Percentiles rank a stretch among this genome's conserved stretches.
phyloP scores from a whole-genome alignment of 2,113 vertebrate genomes.

The Lamprologus callipterus region DNA sequence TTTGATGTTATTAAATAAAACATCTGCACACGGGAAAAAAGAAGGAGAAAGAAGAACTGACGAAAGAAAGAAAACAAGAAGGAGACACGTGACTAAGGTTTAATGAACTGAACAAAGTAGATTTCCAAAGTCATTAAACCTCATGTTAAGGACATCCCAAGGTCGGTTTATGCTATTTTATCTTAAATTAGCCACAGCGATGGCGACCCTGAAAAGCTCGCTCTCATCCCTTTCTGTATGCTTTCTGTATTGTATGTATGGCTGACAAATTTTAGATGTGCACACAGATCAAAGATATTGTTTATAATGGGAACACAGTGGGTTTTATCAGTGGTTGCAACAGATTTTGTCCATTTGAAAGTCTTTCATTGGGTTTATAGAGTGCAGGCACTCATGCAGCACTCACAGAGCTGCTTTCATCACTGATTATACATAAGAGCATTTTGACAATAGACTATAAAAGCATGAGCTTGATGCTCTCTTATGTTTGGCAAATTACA shows the following conservation, averaged over 20 bases:
- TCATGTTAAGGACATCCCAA: conserved; percentile 32
- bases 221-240: neutral
- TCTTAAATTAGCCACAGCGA: neutral
- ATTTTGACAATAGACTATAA: neutral
- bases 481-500: neutral
- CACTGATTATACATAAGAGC: neutral
- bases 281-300: conserved; percentile 1
- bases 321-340: neutral
- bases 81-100: conserved; percentile 24
- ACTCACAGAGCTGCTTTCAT: neutral
- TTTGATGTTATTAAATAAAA: conserved; percentile 42
- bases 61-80: neutral
- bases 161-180: conserved; percentile 21
- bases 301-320: neutral
- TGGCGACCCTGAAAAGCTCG: neutral
- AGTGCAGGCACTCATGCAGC: neutral
- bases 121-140: conserved; percentile 13
- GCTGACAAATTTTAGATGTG: neutral
- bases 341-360: neutral
- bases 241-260: neutral
- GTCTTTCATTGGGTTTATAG: neutral
- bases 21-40: conserved; percentile 1
- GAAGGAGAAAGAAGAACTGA: neutral
- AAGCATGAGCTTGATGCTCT: neutral
- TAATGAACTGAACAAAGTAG: conserved; percentile 17